A percentile compares a stretch with the other conserved stretches of the same genome.
phyloP scores from a whole-genome alignment of 2,113 vertebrate genomes.

The Oryzias woworae region DNA sequence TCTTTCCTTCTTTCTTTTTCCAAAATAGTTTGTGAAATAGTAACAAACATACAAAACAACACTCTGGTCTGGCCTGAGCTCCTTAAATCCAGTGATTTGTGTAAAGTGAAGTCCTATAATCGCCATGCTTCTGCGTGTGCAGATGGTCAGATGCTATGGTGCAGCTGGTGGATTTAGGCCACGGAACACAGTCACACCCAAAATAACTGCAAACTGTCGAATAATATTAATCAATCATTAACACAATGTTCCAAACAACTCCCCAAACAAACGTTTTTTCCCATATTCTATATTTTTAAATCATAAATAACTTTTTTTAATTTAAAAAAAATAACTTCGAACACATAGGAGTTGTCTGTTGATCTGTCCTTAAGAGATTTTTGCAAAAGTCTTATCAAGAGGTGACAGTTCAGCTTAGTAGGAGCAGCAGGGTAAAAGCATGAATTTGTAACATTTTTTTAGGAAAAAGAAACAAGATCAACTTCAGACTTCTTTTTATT shows the following conservation, averaged over 20 bases:
- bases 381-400: conserved; percentile 27
- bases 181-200: neutral
- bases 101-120: conserved; percentile 47
- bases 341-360: neutral
- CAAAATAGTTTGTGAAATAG: conserved; percentile 13
- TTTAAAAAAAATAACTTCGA: neutral
- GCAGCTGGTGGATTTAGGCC: conserved; percentile 52
- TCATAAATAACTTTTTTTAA: too few relatives aligned
- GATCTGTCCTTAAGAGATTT: neutral
- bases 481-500: neutral
- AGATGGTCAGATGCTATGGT: conserved; percentile 26
- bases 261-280: too few relatives aligned
- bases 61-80: conserved; percentile 11
- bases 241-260: too few relatives aligned
- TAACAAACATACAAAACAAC: conserved; percentile 7
- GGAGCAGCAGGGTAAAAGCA: conserved; percentile 17
- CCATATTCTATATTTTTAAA: too few relatives aligned
- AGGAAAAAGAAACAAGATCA: neutral
- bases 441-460: neutral
- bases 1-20: too few relatives aligned
- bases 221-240: too few relatives aligned
- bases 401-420: conserved; percentile 3
- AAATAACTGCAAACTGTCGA: too few relatives aligned
- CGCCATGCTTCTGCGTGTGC: conserved; percentile 33
- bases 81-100: conserved; percentile 38